These are phyloP conservation scores for Petrocephalus zakoni DNA, from an alignment of 2,113 vertebrate species.

Conservation along the genomic window DNA sequence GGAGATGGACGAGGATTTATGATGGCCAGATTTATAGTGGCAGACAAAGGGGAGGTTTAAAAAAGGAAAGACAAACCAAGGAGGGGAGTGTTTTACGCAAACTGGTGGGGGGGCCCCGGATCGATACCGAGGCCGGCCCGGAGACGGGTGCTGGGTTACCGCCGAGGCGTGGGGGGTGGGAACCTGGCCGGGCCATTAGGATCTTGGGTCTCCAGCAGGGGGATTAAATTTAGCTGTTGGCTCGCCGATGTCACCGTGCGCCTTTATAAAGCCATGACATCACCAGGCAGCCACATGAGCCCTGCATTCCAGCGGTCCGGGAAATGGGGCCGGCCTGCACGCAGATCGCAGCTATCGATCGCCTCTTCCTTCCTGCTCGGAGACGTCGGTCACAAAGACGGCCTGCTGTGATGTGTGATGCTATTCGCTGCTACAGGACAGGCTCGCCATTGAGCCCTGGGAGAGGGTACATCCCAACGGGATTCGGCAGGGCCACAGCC, in stretches of 20 bases:
- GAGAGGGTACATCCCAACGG: slow-evolving; percentile 45
- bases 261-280: slow-evolving; percentile 71
- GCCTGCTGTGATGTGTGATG: slow-evolving; percentile 46
- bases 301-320: slow-evolving; percentile 43
- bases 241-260: slow-evolving; percentile 54
- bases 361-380: slow-evolving; percentile 57
- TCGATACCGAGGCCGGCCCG: slow-evolving; percentile 54
- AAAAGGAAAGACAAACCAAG: slow-evolving; percentile 19
- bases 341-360: slow-evolving; percentile 70
- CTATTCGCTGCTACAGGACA: slow-evolving; percentile 49
- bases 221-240: slow-evolving; percentile 70
- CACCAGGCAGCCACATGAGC: slow-evolving; percentile 62
- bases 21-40: slow-evolving; percentile 46
- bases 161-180: slow-evolving; percentile 29
- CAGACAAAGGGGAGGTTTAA: slow-evolving; percentile 46
- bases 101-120: slow-evolving; percentile 40
- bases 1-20: slow-evolving; percentile 60
- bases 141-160: slow-evolving; percentile 57
- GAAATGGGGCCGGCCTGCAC: slow-evolving; percentile 55
- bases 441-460: slow-evolving; percentile 51
- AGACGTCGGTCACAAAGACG: slow-evolving; percentile 44
- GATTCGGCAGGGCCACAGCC: slow-evolving; percentile 36
- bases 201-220: slow-evolving; percentile 56
- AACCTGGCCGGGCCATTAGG: slow-evolving; percentile 55
- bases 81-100: slow-evolving; percentile 30